Base-by-base conservation (phyloP, 2,888 invertebrate genomes). In the Ophonus ardosiacus region DNA sequence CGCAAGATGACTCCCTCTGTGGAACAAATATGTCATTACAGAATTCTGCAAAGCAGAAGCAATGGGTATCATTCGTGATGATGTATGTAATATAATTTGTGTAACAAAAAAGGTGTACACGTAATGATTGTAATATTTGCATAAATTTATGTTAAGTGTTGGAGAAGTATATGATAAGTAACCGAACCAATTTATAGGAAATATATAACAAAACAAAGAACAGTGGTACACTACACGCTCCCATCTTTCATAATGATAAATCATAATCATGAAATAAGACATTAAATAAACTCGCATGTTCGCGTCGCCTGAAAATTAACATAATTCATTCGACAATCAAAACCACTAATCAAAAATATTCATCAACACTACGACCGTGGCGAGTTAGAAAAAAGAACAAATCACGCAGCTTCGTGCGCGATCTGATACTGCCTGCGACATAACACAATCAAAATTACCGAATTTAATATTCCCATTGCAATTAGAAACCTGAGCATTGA, bases 371-470 rank as follows among this genome's bases (percentile, higher is more conserved):
- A 38, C 38, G 38, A 38, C 68, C 68, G 15, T 15, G 68, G 18
- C 74, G 56, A 74, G 56, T 74, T 56, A 74, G 18, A 74, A 74
- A 51, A 71, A 74, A 43, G 43, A 74, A 74, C 56, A 78, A 78
- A 78, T 78, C 78, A 74, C 74, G 68, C 68, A 18, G 24, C 38
- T 68, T 68, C 68, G 74, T 74, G 74, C 21, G 51, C 78, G 57
- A 78, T 78, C 78, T 40, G 78, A 78, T 78, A 78, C n/a, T n/a
- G n/a, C 17, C 43, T 7, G 18, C 63, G 74, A 61, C 61, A 40
- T 80, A 71, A 71, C 61, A 81, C 78, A 84, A 84, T 84, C 84
- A 84, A 84, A 84, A 63, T 84, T 84, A 63, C 78, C 78, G 59
- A 78, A 84, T 83, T 83, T 83, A 74, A 83, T 76, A 83, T 84